phyloP scores from a whole-genome alignment of 2,113 vertebrate genomes.

The Lasiurus cinereus region DNA sequence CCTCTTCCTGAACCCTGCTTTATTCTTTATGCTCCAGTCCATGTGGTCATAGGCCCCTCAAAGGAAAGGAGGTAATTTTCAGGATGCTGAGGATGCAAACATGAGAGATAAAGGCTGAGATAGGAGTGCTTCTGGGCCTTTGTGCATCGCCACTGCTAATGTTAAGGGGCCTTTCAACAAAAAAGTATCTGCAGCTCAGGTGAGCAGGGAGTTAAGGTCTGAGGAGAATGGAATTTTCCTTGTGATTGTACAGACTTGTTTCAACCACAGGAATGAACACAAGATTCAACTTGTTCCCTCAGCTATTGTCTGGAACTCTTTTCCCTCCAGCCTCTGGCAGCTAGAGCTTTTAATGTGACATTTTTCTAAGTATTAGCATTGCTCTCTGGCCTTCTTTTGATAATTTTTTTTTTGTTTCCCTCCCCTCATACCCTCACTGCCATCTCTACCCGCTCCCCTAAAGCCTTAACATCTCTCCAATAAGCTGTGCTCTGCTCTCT shows the following conservation, averaged over 20 bases:
- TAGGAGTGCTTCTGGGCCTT: background rate
- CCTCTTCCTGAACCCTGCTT: background rate
- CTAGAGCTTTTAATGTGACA: constrained; percentile 82
- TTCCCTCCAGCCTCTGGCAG: constrained; percentile 82
- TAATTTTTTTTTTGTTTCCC: background rate
- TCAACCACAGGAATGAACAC: constrained; percentile 87
- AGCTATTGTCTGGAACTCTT: constrained; percentile 82
- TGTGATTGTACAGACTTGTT: constrained; percentile 86
- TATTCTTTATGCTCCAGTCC: background rate
- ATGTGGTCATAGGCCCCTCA: background rate
- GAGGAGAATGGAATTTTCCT: constrained; percentile 85
- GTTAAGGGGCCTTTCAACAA: constrained; percentile 11
- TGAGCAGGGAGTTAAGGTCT: constrained; percentile 70
- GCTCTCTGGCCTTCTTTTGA: constrained; percentile 74
- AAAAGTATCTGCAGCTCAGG: constrained; percentile 40
- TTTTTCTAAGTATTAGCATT: constrained; percentile 84
- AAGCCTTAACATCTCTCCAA: constrained; percentile 44
- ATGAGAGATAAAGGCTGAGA: background rate
- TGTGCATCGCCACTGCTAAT: background rate
- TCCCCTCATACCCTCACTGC: background rate
- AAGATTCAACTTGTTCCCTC: constrained; percentile 85
- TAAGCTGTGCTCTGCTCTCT: background rate
- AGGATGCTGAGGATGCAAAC: background rate
- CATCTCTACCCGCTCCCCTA: background rate
- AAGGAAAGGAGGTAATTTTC: background rate